phyloP scores from a whole-genome alignment of 2,797 vertebrate species.

The Anguilla anguilla region DNA sequence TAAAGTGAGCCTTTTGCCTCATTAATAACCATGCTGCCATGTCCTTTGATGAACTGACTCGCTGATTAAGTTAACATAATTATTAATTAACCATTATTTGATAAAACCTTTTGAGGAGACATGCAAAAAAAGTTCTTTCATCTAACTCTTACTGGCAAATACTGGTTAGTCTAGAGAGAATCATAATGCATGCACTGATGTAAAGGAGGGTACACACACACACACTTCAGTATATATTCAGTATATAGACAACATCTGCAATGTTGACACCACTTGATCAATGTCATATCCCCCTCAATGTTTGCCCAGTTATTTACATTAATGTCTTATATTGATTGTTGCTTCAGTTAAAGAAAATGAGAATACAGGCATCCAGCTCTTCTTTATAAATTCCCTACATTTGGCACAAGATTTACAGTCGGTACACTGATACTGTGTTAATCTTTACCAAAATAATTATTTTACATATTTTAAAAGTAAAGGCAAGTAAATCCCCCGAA shows the following conservation, averaged over 20 bases:
- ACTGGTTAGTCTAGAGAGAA: neutral
- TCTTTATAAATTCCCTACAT: neutral
- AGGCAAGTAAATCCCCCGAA: neutral
- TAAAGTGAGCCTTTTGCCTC: neutral
- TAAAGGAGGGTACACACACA: neutral
- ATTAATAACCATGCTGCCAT: slow-evolving; percentile 1
- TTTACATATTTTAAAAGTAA: neutral
- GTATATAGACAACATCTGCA: neutral
- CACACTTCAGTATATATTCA: neutral
- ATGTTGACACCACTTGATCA: neutral
- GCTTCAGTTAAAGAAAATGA: neutral
- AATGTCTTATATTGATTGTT: neutral
- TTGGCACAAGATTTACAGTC: neutral
- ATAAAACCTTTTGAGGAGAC: neutral
- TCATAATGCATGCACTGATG: neutral
- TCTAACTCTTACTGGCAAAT: neutral
- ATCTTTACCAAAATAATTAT: neutral
- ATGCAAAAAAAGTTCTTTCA: neutral
- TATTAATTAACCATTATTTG: neutral
- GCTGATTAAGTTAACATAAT: slow-evolving; percentile 8
- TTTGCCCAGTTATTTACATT: neutral
- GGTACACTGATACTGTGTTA: neutral
- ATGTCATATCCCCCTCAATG: neutral
- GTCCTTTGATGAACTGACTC: neutral
- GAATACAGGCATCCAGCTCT: neutral